Conservation (phyloP, 2,797 vertebrate genomes). For the Neostethus bicornis region DNA sequence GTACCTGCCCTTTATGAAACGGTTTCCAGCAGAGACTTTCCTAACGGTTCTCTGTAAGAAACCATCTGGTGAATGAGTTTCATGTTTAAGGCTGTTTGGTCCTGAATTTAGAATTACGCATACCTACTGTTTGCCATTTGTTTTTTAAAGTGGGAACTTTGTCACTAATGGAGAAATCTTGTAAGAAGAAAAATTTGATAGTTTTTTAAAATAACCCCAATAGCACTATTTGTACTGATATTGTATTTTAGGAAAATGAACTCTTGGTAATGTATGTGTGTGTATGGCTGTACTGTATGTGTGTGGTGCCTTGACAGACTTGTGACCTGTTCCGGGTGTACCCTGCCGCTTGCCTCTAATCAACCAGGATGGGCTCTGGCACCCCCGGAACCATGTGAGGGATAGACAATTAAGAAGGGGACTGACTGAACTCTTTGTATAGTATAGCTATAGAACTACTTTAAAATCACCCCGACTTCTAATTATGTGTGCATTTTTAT, state of each 20-base stretch:
- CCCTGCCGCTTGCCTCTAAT: too few relatives aligned
- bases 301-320: too few relatives aligned
- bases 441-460: slow-evolving; percentile 4
- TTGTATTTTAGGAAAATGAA: too few relatives aligned
- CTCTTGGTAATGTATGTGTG: too few relatives aligned
- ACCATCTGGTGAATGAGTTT: not conserved
- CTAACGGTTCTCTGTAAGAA: not conserved
- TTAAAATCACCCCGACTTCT: not conserved
- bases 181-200: not conserved
- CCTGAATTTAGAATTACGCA: not conserved
- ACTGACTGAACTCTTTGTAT: slow-evolving; percentile 10
- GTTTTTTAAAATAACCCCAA: slow-evolving; percentile 39
- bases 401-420: too few relatives aligned
- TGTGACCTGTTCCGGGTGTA: too few relatives aligned
- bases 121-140: not conserved
- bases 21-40: not conserved
- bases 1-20: not conserved
- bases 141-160: not conserved
- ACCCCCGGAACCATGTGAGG: too few relatives aligned
- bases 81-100: not conserved
- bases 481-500: not conserved
- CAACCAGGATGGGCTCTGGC: too few relatives aligned
- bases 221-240: slow-evolving; percentile 26
- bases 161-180: not conserved
- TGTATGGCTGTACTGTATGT: too few relatives aligned